Evolutionary conservation across 2,888 invertebrate species (phyloP), one percentile per base, ranked within the genome.

Genomic region (Calameuta idolon): DNA sequence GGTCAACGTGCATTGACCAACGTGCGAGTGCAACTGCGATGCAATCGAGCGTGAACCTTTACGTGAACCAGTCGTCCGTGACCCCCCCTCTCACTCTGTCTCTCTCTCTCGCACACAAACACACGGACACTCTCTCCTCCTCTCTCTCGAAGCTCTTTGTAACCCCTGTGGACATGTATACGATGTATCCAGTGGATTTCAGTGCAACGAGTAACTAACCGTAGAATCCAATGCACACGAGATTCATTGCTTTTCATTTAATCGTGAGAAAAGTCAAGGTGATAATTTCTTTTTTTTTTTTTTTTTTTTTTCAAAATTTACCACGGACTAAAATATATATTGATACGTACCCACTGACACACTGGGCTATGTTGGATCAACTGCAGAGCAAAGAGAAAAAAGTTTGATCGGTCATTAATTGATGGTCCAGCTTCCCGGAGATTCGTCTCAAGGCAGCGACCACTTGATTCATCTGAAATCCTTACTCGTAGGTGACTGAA

Each of bases 11-110:
- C 85, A 82, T 83, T 85, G 83, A 85, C 86, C 87, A 85, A 81
- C 85, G 76, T 77, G 75, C 69, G 74, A 74, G 79, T 55, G 69
- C 33, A 73, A 73, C 76, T 79, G 37, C 76, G 79, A 83, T 83
- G 84, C 87, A 87, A 81, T 86, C 83, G 85, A 89, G 89, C 89
- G 87, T 90, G 89, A 90, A 87, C 87, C 89, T 87, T 87, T 86
- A 87, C 87, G 85, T 86, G 85, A 84, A 77, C 86, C 85, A 89
- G 86, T 89, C 90, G 89, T 84, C 89, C 89, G 85, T 90, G 88
- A 88, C 89, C 87, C 89, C 87, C 87, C 85, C 84, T 31, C 11
- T 0, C 30, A 4, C 31, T 35, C 35, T 35, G 3, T 35, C 35
- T 1, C 12, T 35, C 35, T 35, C 35, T 0, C 30, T 1, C n/a